Base-by-base conservation (phyloP, 2,797 vertebrate species). In the Hoplostethus atlanticus region DNA sequence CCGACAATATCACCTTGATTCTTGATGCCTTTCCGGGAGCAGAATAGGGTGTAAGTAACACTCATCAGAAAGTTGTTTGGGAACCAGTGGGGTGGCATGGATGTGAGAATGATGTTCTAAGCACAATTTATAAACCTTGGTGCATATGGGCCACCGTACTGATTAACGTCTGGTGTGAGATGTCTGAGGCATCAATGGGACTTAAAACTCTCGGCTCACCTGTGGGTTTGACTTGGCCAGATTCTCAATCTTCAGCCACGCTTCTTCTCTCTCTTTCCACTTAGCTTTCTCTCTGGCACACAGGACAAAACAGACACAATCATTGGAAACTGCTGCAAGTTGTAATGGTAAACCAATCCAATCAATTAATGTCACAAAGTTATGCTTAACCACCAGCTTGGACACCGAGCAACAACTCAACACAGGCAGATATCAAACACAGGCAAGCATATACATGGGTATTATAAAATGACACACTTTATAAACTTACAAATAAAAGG, bases 211-310 rank as follows among this genome's bases (percentile, higher is more conserved):
- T 80, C 9, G 25, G 6, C 95, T 95, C 93, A 99, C 98, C 97
- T 99, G 97, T 91, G 97, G 97, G 93, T 98, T 99, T 64, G 97
- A 96, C 94, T 99, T 99, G 90, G 98, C 98, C 83, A 99, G 96
- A 90, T 97, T 97, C 91, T 99, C 98, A 83, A 99, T 99, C 95
- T 99, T 99, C 92, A 98, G 93, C 98, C 98, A 99, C 0, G 98
- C 96, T 87, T 99, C 98, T 93, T 99, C 98, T 79, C 98, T 94
- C 84, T 99, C 98, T 92, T 98, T 99, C 94, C 97, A 96, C 89
- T 99, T 99, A 90, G 96, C 95, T 92, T 99, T 99, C 93, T 99
- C 98, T 95, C 98, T 99, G 88, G 60, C 10, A 68, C 30, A 44
- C 8, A 13, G 50, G 58, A 71, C 48, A 77, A 64, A 72, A 46